Evolutionary conservation across 2,888 invertebrate species (phyloP).

Genomic region (Lasius platythorax): DNA sequence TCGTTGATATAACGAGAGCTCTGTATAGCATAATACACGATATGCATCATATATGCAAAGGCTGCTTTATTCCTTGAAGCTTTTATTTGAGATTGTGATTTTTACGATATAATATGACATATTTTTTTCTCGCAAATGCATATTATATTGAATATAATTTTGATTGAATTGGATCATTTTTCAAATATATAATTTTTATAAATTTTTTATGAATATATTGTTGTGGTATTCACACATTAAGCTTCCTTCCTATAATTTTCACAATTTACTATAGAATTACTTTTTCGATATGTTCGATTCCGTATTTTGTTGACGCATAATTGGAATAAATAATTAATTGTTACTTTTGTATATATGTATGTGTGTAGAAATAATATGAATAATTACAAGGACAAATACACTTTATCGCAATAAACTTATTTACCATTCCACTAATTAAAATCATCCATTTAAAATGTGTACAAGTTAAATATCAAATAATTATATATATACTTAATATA

Average conservation of each 20-base stretch:
- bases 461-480: conserved; percentile 1
- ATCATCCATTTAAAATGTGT: not conserved
- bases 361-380: conserved; percentile 21
- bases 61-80: conserved; percentile 8
- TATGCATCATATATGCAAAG: not conserved
- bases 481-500: not conserved
- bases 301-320: not conserved
- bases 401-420: conserved; percentile 30
- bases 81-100: conserved; percentile 23
- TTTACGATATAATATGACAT: not conserved
- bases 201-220: not conserved
- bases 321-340: conserved; percentile 28
- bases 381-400: conserved; percentile 5
- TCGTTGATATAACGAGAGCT: conserved; percentile 37
- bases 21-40: not conserved
- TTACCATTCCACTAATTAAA: conserved; percentile 10
- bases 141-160: not conserved
- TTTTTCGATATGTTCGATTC: not conserved
- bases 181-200: not conserved
- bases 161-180: not conserved
- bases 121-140: not conserved
- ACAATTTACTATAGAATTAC: conserved; percentile 2
- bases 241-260: not conserved
- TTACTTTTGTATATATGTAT: not conserved
- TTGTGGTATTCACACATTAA: no score